These are phyloP conservation scores for Drosophila nannoptera DNA, from an alignment of 1,140 invertebrate genomes.

Conservation along the genomic window DNA sequence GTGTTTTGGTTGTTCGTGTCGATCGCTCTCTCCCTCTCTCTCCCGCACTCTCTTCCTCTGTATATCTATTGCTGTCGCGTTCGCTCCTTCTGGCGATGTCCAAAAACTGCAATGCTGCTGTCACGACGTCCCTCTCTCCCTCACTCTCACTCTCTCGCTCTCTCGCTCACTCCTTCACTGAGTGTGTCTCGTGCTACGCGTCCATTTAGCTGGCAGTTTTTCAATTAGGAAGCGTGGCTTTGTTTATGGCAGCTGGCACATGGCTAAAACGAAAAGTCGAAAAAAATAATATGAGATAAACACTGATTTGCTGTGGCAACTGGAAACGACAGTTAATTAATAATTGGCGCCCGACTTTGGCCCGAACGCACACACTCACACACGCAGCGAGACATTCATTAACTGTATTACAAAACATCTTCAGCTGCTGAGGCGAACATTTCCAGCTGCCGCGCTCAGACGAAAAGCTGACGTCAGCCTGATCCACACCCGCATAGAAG, in stretches of 20 bases:
- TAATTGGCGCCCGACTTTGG: conserved; percentile 39
- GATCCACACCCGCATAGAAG: conserved; percentile 18
- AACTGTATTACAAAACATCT: conserved; percentile 43
- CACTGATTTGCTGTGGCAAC: conserved; percentile 34
- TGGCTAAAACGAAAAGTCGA: conserved; percentile 52
- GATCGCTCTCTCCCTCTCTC: conserved; percentile 21
- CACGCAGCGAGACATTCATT: conserved; percentile 35
- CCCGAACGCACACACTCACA: background rate
- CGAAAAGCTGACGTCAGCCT: conserved; percentile 5
- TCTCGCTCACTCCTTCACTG: conserved; percentile 19
- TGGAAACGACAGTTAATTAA: conserved; percentile 42
- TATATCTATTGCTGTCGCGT: background rate
- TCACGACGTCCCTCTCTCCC: conserved; percentile 29
- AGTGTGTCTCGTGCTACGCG: conserved; percentile 52
- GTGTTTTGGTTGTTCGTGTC: conserved; percentile 34
- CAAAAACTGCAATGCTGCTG: conserved; percentile 39
- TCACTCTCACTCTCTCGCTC: conserved; percentile 31
- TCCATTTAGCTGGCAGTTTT: conserved; percentile 68
- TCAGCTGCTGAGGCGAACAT: background rate
- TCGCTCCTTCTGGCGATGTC: conserved; percentile 32
- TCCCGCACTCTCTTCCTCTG: conserved; percentile 22
- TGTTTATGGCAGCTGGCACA: conserved; percentile 67
- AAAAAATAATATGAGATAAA: conserved; percentile 18
- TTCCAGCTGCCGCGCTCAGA: background rate
- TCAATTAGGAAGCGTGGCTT: conserved; percentile 69